A percentile compares a stretch with the other conserved stretches of the same genome.
These are phyloP conservation scores for Cossypha niveicapilla DNA, from an alignment of 2,797 vertebrate genomes.

Conservation along the genomic window DNA sequence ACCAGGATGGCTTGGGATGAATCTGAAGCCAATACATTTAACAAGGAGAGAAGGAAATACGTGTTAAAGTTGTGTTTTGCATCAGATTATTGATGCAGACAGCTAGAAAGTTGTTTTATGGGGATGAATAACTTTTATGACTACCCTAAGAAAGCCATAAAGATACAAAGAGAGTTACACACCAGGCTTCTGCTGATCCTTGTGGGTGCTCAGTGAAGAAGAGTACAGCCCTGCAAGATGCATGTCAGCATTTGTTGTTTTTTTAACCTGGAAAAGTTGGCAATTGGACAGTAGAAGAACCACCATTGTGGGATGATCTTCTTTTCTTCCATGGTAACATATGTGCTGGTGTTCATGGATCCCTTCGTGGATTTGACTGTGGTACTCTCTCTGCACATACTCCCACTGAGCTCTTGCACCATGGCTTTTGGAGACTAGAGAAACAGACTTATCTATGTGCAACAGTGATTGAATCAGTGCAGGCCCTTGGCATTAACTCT, in stretches of 20 bases:
- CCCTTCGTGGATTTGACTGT: neutral
- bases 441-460: neutral
- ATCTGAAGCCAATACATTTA: constrained; percentile 16
- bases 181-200: neutral
- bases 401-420: neutral
- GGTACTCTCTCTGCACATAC: neutral
- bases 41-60: constrained; percentile 24
- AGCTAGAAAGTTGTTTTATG: constrained; percentile 49
- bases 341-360: neutral
- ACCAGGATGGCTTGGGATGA: constrained; percentile 4
- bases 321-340: neutral
- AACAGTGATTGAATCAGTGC: neutral
- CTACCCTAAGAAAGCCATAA: constrained; percentile 16
- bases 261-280: neutral
- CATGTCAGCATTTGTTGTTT: neutral
- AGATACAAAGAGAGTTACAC: constrained; percentile 2
- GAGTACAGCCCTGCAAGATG: neutral
- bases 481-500: neutral
- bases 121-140: constrained; percentile 25
- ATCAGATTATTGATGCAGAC: constrained; percentile 6
- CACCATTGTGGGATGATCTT: neutral
- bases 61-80: neutral
- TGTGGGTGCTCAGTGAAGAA: neutral
- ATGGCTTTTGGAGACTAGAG: neutral
- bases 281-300: neutral